Percentiles rank a stretch among this genome's conserved stretches.
These are phyloP conservation scores for Cybosia mesomella DNA, from an alignment of 2,888 invertebrate species.

Conservation along the genomic window DNA sequence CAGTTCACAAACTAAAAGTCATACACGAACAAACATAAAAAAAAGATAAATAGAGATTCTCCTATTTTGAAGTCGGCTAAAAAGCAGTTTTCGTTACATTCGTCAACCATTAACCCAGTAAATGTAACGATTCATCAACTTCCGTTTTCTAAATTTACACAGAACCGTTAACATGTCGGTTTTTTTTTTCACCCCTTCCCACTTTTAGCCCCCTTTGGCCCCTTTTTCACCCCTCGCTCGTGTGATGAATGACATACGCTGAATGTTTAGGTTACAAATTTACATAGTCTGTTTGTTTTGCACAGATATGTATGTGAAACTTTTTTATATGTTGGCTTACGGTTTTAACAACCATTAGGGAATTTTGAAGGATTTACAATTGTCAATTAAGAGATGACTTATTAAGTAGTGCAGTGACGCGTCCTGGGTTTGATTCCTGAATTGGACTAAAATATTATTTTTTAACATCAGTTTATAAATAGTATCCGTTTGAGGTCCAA, in stretches of 20 bases:
- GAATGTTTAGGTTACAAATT: slow-evolving; percentile 48
- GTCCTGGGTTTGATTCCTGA: neutral
- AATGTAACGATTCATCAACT: slow-evolving; percentile 20
- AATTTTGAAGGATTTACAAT: slow-evolving; percentile 5
- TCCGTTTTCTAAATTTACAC: slow-evolving; percentile 22
- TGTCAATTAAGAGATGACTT: neutral
- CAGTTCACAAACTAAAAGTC: neutral
- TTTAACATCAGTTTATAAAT: neutral
- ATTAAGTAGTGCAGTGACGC: neutral
- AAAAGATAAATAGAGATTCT: neutral
- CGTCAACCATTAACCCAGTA: neutral
- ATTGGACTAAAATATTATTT: neutral
- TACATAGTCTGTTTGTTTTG: slow-evolving; percentile 51
- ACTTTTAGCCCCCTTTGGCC: slow-evolving; percentile 21
- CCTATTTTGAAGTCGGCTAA: neutral
- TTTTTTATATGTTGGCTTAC: slow-evolving; percentile 9
- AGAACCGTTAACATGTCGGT: slow-evolving; percentile 17
- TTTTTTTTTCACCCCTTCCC: slow-evolving; percentile 9
- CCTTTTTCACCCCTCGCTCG: slow-evolving; percentile 19
- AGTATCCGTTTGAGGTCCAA: no score
- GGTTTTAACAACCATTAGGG: slow-evolving; percentile 16
- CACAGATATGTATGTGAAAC: slow-evolving; percentile 39
- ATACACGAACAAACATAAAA: neutral
- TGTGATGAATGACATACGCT: slow-evolving; percentile 52
- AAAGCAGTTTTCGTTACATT: neutral